These are phyloP conservation scores for Caenorhabditis becei DNA, from an alignment of 2,888 invertebrate species.

Conservation along the genomic window DNA sequence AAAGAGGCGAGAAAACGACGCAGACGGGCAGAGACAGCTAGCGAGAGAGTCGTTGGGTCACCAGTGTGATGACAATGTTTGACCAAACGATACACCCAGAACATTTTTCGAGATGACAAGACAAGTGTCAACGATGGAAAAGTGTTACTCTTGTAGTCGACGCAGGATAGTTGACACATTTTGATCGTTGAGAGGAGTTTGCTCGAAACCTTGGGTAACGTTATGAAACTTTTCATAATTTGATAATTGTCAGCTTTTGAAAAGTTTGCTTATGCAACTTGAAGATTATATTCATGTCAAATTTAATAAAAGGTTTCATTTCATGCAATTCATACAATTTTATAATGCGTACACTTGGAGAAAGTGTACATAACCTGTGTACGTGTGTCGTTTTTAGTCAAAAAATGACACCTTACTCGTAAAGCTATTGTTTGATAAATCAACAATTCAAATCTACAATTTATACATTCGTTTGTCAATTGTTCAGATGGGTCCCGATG, in stretches of 20 bases:
- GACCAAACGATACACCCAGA: constrained; percentile 9
- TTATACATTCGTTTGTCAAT: background rate
- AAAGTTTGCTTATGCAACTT: no score
- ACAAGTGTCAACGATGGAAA: background rate
- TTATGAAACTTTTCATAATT: background rate
- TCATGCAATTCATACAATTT: no score
- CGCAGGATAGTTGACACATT: background rate
- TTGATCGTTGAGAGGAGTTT: background rate
- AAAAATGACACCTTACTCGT: no score
- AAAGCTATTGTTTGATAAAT: no score
- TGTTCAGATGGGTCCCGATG: constrained; percentile 18
- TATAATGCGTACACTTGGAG: no score
- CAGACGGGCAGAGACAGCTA: constrained; percentile 12
- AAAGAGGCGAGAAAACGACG: background rate
- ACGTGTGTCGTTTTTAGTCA: no score
- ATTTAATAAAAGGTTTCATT: no score
- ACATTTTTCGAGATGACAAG: background rate
- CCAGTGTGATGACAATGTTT: background rate
- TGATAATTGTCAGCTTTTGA: no score
- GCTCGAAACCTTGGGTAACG: background rate
- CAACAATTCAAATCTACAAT: constrained; percentile 21
- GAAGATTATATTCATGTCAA: no score
- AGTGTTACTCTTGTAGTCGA: constrained; percentile 17
- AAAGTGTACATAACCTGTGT: no score
- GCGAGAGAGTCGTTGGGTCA: constrained; percentile 12